Percentiles rank a stretch among this genome's conserved stretches.
phyloP scores from a whole-genome alignment of 2,888 invertebrate genomes.

The Lycocerus yunnanus region DNA sequence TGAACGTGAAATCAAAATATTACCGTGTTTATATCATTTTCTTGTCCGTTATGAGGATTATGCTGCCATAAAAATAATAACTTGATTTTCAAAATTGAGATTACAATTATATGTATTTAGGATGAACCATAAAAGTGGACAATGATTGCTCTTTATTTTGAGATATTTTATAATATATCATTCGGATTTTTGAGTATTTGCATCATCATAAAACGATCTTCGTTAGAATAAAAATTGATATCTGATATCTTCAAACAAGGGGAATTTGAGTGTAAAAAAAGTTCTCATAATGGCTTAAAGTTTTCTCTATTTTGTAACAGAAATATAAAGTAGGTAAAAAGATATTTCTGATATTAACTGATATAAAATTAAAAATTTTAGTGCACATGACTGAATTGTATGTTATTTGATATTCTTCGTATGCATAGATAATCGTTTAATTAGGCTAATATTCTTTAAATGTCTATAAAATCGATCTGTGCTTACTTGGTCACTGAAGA shows the following conservation, averaged over 20 bases:
- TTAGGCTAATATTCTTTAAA: background rate
- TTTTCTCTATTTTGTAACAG: background rate
- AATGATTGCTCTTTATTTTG: background rate
- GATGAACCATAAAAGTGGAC: no score
- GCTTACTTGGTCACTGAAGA: background rate
- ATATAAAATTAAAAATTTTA: background rate
- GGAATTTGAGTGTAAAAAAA: background rate
- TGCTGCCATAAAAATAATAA: background rate
- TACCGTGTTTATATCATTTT: background rate
- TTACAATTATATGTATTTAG: background rate
- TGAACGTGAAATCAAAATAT: background rate
- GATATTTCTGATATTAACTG: no score
- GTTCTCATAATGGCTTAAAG: background rate
- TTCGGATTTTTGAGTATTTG: no score
- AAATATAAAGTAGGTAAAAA: background rate
- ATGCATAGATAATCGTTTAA: background rate
- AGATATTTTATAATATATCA: background rate
- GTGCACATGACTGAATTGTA: background rate
- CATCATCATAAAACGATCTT: no score
- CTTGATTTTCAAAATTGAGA: background rate
- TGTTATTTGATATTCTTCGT: background rate
- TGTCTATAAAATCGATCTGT: background rate
- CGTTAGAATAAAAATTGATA: no score
- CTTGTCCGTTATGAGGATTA: background rate
- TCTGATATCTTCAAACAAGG: no score